A percentile compares a stretch with the other conserved stretches of the same genome.
These are phyloP conservation scores for Mimachlamys varia DNA, from an alignment of 2,888 invertebrate genomes.

Conservation along the genomic window DNA sequence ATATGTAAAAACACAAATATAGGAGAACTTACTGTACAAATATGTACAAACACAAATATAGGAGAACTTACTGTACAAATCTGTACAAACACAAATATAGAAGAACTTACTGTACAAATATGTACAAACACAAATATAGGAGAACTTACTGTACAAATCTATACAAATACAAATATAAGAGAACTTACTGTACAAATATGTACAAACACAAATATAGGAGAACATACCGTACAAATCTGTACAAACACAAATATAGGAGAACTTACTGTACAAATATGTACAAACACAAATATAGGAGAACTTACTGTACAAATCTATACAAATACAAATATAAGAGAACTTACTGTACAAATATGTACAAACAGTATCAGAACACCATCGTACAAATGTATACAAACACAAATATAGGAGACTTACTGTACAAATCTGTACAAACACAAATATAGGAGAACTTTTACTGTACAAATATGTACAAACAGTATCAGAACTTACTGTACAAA, in stretches of 20 bases:
- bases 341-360: too few relatives aligned
- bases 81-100: slow-evolving; percentile 83
- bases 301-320: slow-evolving; percentile 87
- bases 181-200: slow-evolving; percentile 88
- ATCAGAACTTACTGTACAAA: slow-evolving; percentile 87
- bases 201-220: slow-evolving; percentile 77
- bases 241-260: slow-evolving; percentile 70
- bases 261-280: slow-evolving; percentile 88
- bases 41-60: slow-evolving; percentile 83
- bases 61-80: slow-evolving; percentile 86
- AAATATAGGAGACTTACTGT: too few relatives aligned
- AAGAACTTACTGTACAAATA: slow-evolving; percentile 87
- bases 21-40: too few relatives aligned
- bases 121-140: slow-evolving; percentile 82
- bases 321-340: slow-evolving; percentile 54
- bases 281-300: slow-evolving; percentile 55
- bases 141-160: slow-evolving; percentile 89
- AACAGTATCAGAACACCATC: slow-evolving; percentile 87
- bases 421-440: slow-evolving; percentile 85
- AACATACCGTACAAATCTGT: slow-evolving; percentile 88
- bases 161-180: slow-evolving; percentile 77
- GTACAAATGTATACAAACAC: slow-evolving; percentile 85
- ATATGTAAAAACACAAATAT: slow-evolving; percentile 83
- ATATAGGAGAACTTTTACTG: too few relatives aligned
- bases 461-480: slow-evolving; percentile 87